Evolutionary conservation across 2,888 invertebrate genomes (phyloP).

Genomic region (Odiellus spinosus): DNA sequence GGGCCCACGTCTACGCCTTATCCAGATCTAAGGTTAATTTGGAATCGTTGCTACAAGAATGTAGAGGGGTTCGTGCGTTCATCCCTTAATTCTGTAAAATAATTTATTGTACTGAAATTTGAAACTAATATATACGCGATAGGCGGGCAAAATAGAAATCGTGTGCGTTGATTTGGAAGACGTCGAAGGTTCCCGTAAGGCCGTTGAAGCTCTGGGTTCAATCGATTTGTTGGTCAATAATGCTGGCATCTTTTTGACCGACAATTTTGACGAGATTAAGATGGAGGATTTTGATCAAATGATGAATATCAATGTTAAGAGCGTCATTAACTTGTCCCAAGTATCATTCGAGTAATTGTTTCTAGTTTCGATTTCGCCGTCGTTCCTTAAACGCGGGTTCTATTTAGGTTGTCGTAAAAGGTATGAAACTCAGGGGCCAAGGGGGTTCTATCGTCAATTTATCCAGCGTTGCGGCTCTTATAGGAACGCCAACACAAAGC

Average conservation of each 20-base stretch:
- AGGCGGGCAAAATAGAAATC: conserved; percentile 34
- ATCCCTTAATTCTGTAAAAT: too few relatives aligned
- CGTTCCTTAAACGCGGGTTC: background rate
- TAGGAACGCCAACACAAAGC: conserved; percentile 55
- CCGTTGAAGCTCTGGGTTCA: conserved; percentile 42
- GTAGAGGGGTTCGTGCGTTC: too few relatives aligned
- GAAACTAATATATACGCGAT: too few relatives aligned
- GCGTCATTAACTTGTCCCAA: too few relatives aligned
- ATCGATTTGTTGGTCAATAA: conserved; percentile 79
- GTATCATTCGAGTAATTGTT: too few relatives aligned
- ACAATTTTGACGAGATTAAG: too few relatives aligned
- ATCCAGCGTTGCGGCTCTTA: conserved; percentile 56
- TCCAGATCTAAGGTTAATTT: conserved; percentile 51
- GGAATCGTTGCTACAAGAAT: conserved; percentile 34
- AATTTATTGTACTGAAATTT: too few relatives aligned
- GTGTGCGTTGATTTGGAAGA: conserved; percentile 53
- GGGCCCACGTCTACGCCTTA: conserved; percentile 60
- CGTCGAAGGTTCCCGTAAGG: conserved; percentile 53
- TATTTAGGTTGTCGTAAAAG: conserved; percentile 48
- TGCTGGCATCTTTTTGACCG: conserved; percentile 41
- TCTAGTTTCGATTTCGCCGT: too few relatives aligned
- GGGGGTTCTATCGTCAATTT: conserved; percentile 74
- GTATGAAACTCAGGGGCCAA: conserved; percentile 50
- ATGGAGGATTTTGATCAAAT: too few relatives aligned
- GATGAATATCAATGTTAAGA: too few relatives aligned